Percentiles rank a stretch among this genome's conserved stretches.
phyloP scores from a whole-genome alignment of 2,888 invertebrate genomes.

The Apamea sordens region DNA sequence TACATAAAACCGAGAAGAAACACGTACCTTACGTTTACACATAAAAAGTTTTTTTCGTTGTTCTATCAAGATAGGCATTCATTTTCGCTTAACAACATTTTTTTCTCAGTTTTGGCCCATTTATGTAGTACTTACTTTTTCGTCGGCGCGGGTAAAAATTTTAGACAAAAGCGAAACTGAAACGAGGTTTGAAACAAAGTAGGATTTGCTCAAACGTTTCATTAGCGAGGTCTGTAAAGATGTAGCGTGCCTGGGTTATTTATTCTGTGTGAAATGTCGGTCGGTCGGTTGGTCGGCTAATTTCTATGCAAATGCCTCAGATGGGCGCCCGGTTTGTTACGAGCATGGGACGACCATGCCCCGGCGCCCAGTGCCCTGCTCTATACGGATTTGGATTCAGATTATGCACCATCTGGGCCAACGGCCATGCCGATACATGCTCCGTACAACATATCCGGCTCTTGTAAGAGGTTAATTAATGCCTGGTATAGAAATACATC shows the following conservation, averaged over 20 bases:
- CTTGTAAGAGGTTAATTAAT: constrained; percentile 65
- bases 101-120: constrained; percentile 43
- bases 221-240: constrained; percentile 54
- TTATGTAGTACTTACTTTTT: constrained; percentile 33
- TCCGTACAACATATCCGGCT: constrained; percentile 52
- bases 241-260: constrained; percentile 75
- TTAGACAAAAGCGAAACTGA: constrained; percentile 47
- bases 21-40: constrained; percentile 13
- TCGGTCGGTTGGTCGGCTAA: constrained; percentile 81
- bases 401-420: constrained; percentile 67
- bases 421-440: constrained; percentile 57
- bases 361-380: constrained; percentile 48
- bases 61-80: constrained; percentile 41
- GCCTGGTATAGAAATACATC: constrained; percentile 46
- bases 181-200: constrained; percentile 45
- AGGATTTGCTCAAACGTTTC: constrained; percentile 56
- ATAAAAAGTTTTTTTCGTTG: constrained; percentile 40
- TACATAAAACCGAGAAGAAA: constrained; percentile 27
- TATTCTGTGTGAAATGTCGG: constrained; percentile 86
- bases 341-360: constrained; percentile 49
- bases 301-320: constrained; percentile 87
- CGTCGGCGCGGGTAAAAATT: constrained; percentile 42
- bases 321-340: constrained; percentile 67
- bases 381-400: constrained; percentile 70
- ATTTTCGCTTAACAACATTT: constrained; percentile 50